Evolutionary conservation across 2,113 vertebrate genomes (phyloP).

Genomic region (Poeciliopsis retropinna): DNA sequence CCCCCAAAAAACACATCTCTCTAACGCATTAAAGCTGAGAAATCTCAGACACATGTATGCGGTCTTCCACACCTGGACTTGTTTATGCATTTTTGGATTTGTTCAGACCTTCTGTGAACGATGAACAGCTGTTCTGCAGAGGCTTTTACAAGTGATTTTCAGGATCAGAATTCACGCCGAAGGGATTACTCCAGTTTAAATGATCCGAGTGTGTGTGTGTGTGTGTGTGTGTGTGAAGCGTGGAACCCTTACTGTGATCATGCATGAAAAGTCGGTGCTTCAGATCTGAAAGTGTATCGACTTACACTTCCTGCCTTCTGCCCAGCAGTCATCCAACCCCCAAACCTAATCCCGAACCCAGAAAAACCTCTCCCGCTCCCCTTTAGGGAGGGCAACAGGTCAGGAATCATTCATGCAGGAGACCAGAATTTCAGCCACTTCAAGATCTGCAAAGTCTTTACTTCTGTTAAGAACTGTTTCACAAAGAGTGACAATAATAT

Average conservation of each 20-base stretch:
- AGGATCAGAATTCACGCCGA: conserved; percentile 37
- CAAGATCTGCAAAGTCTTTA: neutral
- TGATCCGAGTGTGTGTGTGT: conserved; percentile 51
- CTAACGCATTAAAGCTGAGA: conserved; percentile 41
- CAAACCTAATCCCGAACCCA: conserved; percentile 42
- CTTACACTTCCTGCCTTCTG: conserved; percentile 71
- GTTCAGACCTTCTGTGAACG: conserved; percentile 15
- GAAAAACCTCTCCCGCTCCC: conserved; percentile 33
- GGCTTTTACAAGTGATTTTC: conserved; percentile 48
- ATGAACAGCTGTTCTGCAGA: conserved; percentile 50
- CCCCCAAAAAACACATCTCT: conserved; percentile 7
- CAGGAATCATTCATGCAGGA: conserved; percentile 57
- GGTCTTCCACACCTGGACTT: conserved; percentile 27
- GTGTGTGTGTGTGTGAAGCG: conserved; percentile 39
- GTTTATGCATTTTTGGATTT: conserved; percentile 10
- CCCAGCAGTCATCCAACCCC: conserved; percentile 54
- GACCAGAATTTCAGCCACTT: conserved; percentile 7
- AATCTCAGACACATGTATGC: conserved; percentile 40
- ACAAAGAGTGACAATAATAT: neutral
- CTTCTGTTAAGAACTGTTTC: neutral
- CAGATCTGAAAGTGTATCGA: conserved; percentile 72
- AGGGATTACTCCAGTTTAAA: conserved; percentile 64
- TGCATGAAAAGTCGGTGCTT: conserved; percentile 65
- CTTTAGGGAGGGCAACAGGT: conserved; percentile 61
- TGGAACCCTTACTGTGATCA: conserved; percentile 59